Conservation (phyloP, 1,140 invertebrate species). For the Drosophila athabasca region DNA sequence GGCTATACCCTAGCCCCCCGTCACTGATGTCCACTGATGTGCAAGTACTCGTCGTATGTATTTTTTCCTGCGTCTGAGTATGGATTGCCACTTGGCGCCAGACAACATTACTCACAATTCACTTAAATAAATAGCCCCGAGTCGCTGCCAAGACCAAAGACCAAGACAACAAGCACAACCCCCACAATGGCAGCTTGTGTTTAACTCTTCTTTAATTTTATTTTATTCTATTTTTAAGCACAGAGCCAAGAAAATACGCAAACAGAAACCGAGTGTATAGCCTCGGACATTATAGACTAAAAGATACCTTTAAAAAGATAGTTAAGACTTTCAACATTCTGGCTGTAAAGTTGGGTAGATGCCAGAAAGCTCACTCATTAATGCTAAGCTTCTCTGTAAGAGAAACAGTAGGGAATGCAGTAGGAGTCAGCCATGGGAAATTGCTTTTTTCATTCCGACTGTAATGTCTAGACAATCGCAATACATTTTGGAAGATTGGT, state of each 20-base stretch:
- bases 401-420: too few species aligned
- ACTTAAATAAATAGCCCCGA: constrained; percentile 55
- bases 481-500: too few species aligned
- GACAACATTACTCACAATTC: constrained; percentile 62
- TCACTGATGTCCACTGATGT: background rate
- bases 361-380: too few species aligned
- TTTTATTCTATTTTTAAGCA: constrained; percentile 48
- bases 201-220: constrained; percentile 18
- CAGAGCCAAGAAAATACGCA: constrained; percentile 7
- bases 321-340: too few species aligned
- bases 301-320: too few species aligned
- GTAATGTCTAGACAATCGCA: too few species aligned
- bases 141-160: constrained; percentile 23
- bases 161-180: constrained; percentile 16
- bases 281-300: too few species aligned
- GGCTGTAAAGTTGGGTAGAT: too few species aligned
- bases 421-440: too few species aligned
- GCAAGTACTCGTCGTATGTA: background rate
- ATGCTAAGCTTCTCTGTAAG: too few species aligned
- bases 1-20: too few species aligned
- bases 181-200: constrained; percentile 49
- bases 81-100: constrained; percentile 54
- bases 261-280: background rate
- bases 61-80: constrained; percentile 17
- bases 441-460: too few species aligned